A percentile compares a stretch with the other conserved stretches of the same genome.
phyloP scores from a whole-genome alignment of 2,113 vertebrate genomes.

The Haemorhous mexicanus region DNA sequence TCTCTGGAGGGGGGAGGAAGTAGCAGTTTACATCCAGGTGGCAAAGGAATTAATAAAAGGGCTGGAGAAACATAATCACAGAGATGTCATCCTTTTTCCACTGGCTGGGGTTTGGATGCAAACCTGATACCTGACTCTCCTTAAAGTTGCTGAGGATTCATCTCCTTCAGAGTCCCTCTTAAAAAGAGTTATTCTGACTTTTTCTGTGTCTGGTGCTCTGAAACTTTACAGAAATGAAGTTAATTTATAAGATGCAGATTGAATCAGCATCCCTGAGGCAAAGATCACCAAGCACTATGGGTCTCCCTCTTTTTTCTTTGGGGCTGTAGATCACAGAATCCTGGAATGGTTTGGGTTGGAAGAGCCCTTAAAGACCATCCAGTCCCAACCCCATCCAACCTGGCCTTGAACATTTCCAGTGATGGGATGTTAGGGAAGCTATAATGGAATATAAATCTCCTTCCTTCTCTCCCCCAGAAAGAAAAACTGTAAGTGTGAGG shows the following conservation, averaged over 20 bases:
- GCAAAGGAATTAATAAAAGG: constrained; percentile 28
- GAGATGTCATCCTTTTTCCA: constrained; percentile 22
- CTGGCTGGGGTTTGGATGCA: constrained; percentile 19
- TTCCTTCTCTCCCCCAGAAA: neutral
- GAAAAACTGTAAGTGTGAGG: neutral
- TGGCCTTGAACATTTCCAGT: neutral
- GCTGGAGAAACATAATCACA: neutral
- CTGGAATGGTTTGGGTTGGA: neutral
- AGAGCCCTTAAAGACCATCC: neutral
- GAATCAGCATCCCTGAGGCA: neutral
- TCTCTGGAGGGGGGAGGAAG: neutral
- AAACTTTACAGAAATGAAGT: neutral
- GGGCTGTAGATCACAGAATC: neutral
- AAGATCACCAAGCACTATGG: neutral
- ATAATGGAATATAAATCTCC: neutral
- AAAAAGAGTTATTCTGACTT: neutral
- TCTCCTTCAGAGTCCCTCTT: neutral
- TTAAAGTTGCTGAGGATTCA: neutral
- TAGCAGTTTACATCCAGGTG: constrained; percentile 17
- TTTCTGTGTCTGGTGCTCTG: neutral
- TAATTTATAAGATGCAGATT: neutral
- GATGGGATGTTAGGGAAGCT: neutral
- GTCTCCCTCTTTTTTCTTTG: neutral
- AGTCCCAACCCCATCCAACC: neutral
- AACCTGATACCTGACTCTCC: neutral